phyloP scores from a whole-genome alignment of 92 coral and sea anemone genomes.

The Paragorgia papillata region DNA sequence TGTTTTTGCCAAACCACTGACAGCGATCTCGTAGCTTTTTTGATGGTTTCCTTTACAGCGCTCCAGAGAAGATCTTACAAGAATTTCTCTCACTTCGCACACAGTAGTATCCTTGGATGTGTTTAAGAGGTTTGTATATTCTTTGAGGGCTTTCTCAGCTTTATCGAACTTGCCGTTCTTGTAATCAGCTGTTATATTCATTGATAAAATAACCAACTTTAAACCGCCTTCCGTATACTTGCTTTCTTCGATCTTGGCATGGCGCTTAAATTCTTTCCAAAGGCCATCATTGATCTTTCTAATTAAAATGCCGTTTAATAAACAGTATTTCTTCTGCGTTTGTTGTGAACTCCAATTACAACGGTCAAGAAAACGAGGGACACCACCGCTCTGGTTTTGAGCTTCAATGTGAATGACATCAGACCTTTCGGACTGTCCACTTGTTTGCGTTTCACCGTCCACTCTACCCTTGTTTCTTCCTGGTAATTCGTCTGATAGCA shows the following conservation, averaged over 20 bases:
- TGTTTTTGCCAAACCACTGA: background rate
- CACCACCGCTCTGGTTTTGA: too few relatives aligned
- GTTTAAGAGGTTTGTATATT: background rate
- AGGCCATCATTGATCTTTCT: constrained; percentile 15
- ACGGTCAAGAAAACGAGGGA: background rate
- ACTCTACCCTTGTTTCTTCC: too few relatives aligned
- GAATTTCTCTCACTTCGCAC: background rate
- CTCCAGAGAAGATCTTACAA: background rate
- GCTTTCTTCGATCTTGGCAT: background rate
- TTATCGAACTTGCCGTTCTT: background rate
- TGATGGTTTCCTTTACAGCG: background rate
- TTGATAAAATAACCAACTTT: background rate
- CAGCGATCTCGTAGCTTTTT: background rate
- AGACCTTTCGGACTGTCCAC: too few relatives aligned
- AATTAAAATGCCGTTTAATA: constrained; percentile 11
- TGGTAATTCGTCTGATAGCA: background rate
- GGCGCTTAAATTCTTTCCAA: background rate
- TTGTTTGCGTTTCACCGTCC: too few relatives aligned
- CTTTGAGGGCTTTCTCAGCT: background rate
- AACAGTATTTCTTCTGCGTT: background rate
- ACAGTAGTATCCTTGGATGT: background rate
- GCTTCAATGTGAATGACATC: too few relatives aligned
- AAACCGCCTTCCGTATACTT: background rate
- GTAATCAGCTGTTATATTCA: constrained; percentile 9
- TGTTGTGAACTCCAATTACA: constrained; percentile 10